Conservation (phyloP, 2,797 vertebrate genomes). For the Darevskia nairensis region DNA sequence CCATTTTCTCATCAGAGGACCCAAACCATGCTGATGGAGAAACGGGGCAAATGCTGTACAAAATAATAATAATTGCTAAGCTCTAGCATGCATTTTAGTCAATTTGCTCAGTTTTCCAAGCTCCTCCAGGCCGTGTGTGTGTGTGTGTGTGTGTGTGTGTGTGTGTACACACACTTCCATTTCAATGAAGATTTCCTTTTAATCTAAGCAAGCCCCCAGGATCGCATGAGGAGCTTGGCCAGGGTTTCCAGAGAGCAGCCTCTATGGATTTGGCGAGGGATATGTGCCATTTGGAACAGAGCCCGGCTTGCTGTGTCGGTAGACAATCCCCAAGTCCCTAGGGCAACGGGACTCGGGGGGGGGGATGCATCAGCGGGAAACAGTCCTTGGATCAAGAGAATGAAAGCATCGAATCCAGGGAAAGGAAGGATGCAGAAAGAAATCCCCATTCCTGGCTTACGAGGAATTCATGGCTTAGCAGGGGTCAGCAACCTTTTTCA, state of each 20-base stretch:
- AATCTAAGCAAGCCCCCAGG: conserved; percentile 21
- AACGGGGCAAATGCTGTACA: background rate
- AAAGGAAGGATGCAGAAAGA: background rate
- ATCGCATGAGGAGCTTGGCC: background rate
- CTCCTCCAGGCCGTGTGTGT: background rate
- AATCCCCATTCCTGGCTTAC: background rate
- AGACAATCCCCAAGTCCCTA: background rate
- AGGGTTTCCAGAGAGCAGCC: background rate
- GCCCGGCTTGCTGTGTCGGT: background rate
- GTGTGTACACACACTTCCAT: background rate
- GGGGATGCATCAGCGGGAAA: background rate
- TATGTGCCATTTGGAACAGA: background rate
- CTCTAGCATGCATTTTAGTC: background rate
- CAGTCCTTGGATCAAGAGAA: background rate
- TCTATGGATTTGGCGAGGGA: background rate
- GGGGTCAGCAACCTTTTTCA: too few species aligned
- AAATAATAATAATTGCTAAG: background rate
- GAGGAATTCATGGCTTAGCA: too few species aligned
- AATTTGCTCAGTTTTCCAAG: background rate
- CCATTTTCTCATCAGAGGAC: background rate
- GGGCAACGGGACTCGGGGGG: background rate
- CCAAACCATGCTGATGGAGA: too few species aligned
- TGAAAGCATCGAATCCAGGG: background rate
- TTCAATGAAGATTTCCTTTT: conserved; percentile 37
- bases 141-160: too few species aligned